Evolutionary conservation across 64 coral and sea anemone genomes (phyloP), one percentile per base, ranked within the genome.

Genomic region (Montipora capricornis): DNA sequence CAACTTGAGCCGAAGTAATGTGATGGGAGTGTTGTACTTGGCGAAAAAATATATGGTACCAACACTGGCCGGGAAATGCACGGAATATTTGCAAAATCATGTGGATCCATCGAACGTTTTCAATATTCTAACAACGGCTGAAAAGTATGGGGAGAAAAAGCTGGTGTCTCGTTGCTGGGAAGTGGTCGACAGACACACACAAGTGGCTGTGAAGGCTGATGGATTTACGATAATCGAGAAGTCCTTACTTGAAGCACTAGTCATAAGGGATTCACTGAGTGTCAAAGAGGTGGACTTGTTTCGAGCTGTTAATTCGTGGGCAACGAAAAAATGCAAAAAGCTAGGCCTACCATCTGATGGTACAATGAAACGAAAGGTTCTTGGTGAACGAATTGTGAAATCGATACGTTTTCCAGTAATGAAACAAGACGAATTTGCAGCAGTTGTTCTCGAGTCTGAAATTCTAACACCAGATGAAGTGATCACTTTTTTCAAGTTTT

Each of bases 1-100:
- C 5, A 80, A 80, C 4, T 58, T 80, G 15, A 80, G 5, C 50
- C 45, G 50, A 80, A 55, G 78, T 80, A 80, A 80, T 84, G 81
- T 84, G 81, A 84, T 84, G 81, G 81, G 59, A 69, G 81, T 84
- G 58, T 49, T 84, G 58, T 84, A 84, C 61, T 84, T 84, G 60
- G 81, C 81, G 8, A 84, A 84, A 59, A 84, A 84, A 48, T 84
- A 84, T 29, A 68, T 84, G 14, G 81, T 84, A 29, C 37, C 81
- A 20, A 44, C 60, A 84, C 14, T 84, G 6, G 61, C 37, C 59
- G 81, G 59, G 7, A 47, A 84, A 84, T 84, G 81, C 5, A 8
- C 59, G 14, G 1, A 84, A 17, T 84, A 69, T 84, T 24, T 84
- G 0, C 22, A 47, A n/a, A 2, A 19, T 2, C 8, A 68, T 0